A percentile compares a stretch with the other conserved stretches of the same genome.
Evolutionary conservation across 2,113 vertebrate species (phyloP).

Genomic region (Coptodon rendalli): DNA sequence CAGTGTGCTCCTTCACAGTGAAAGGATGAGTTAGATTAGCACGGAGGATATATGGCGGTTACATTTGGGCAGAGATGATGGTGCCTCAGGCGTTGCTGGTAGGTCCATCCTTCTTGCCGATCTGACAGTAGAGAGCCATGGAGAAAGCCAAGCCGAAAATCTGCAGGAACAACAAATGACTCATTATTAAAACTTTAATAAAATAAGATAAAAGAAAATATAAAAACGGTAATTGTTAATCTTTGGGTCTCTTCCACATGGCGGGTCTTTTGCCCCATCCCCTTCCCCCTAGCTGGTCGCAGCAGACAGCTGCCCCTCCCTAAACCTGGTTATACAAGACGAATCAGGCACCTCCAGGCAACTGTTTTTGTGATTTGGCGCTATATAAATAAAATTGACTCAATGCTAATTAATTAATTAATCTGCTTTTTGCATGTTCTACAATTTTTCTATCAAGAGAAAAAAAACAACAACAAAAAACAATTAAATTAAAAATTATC

Average conservation of each 20-base stretch:
- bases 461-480: neutral
- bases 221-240: neutral
- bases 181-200: neutral
- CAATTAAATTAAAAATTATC: neutral
- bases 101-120: slow-evolving; percentile 19
- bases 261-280: neutral
- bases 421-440: neutral
- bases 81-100: slow-evolving; percentile 6
- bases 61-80: neutral
- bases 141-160: slow-evolving; percentile 64
- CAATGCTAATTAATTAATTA: neutral
- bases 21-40: neutral
- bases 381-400: neutral
- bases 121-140: slow-evolving; percentile 66
- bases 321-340: neutral
- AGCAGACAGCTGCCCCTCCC: neutral
- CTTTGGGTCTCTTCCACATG: neutral
- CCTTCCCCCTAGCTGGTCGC: neutral
- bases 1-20: neutral
- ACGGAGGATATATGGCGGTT: neutral
- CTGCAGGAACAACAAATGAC: slow-evolving; percentile 8
- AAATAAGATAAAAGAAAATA: neutral
- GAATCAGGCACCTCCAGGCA: neutral
- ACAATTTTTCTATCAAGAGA: neutral
- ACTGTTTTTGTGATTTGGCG: neutral